phyloP scores from a whole-genome alignment of 2,113 vertebrate genomes.

The Phyllostomus discolor region DNA sequence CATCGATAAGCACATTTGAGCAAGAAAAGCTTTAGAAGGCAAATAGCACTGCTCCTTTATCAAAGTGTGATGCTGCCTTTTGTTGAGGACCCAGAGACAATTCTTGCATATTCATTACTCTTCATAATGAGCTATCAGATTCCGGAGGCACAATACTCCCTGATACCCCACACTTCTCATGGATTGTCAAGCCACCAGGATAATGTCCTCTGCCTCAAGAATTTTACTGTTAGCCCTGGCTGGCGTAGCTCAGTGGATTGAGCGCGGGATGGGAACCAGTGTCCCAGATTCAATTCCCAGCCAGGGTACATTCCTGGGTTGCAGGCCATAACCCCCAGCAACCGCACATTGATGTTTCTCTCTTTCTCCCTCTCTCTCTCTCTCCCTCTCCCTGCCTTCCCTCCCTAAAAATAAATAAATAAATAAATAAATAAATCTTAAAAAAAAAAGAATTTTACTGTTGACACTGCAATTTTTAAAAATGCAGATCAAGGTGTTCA shows the following conservation, averaged over 20 bases:
- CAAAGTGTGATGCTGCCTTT: background rate
- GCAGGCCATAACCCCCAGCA: too few relatives aligned
- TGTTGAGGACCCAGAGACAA: background rate
- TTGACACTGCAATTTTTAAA: background rate
- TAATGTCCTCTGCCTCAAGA: background rate
- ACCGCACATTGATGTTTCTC: too few relatives aligned
- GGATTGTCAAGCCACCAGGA: background rate
- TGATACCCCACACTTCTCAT: fast-evolving
- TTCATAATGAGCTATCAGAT: background rate
- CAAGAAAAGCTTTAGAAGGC: conserved; percentile 21
- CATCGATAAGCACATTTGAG: background rate
- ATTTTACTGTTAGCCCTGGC: too few relatives aligned
- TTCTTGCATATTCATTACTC: background rate
- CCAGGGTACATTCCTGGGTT: too few relatives aligned
- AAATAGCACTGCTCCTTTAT: background rate
- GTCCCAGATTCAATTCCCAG: too few relatives aligned
- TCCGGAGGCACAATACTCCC: background rate
- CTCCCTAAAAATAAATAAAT: too few relatives aligned
- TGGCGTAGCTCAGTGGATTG: too few relatives aligned
- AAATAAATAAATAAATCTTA: too few relatives aligned
- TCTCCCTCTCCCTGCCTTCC: too few relatives aligned
- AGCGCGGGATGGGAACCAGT: too few relatives aligned
- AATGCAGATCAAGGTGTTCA: background rate
- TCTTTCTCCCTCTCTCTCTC: too few relatives aligned
- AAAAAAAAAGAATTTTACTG: too few relatives aligned